These are phyloP conservation scores for Crotalus tigris DNA, from an alignment of 2,113 vertebrate genomes.

Conservation along the genomic window DNA sequence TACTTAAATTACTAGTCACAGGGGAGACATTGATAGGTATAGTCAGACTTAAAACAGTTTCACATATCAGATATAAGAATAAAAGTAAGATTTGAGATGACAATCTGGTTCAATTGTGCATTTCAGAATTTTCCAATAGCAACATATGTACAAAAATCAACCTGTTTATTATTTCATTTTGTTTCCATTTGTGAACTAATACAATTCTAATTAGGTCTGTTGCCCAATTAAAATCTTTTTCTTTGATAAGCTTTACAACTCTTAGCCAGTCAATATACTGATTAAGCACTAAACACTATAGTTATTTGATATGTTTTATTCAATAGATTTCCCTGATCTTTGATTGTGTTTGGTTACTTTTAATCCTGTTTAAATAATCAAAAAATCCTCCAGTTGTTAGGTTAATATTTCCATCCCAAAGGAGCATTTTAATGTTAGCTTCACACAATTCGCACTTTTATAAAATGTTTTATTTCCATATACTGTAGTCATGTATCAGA, in stretches of 20 bases:
- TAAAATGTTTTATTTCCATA: neutral
- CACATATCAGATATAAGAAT: neutral
- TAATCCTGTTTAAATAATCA: conserved; percentile 1
- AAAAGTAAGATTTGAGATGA: neutral
- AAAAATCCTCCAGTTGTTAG: neutral
- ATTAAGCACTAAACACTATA: conserved; percentile 21
- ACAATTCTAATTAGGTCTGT: conserved; percentile 8
- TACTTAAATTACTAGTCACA: neutral
- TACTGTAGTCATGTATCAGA: neutral
- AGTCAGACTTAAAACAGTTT: neutral
- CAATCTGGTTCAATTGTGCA: neutral
- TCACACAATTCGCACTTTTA: neutral
- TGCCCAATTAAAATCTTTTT: conserved; percentile 16
- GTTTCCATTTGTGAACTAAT: neutral
- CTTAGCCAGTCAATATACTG: conserved; percentile 7
- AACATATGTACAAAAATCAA: neutral
- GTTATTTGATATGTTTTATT: neutral
- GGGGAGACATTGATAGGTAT: neutral
- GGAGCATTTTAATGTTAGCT: neutral
- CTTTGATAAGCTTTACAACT: conserved; percentile 12
- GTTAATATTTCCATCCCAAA: neutral
- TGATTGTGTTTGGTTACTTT: conserved; percentile 16
- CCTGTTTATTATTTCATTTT: neutral
- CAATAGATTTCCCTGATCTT: neutral
- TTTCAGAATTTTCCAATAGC: neutral